These are phyloP conservation scores for Chironomus tepperi DNA, from an alignment of 1,140 invertebrate species.

Conservation along the genomic window DNA sequence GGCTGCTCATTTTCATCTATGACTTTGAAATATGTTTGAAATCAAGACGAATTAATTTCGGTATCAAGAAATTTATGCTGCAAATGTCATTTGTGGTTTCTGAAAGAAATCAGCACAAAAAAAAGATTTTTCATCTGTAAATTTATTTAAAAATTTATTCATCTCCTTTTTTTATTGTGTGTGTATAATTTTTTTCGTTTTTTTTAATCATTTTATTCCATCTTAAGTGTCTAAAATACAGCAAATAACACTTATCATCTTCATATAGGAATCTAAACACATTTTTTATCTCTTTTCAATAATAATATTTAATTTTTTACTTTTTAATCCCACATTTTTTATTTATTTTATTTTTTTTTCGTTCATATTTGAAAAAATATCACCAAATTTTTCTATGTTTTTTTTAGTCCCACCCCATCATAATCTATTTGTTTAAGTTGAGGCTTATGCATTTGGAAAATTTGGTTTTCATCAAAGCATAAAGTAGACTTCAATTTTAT, in stretches of 20 bases:
- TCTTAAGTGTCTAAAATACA: constrained; percentile 8
- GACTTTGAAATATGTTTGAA: too few species aligned
- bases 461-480: not conserved
- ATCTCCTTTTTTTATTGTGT: not conserved
- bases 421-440: too few species aligned
- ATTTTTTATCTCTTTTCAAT: not conserved
- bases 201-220: not conserved
- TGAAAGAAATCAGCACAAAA: too few species aligned
- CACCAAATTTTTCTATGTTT: not conserved
- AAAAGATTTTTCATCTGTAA: constrained; percentile 14
- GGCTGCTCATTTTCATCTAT: too few species aligned
- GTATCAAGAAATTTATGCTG: too few species aligned
- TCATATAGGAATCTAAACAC: constrained; percentile 13
- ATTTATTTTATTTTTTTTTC: not conserved
- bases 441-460: not conserved
- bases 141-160: constrained; percentile 13
- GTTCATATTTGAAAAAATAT: not conserved
- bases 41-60: too few species aligned
- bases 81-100: too few species aligned
- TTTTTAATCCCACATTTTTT: not conserved
- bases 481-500: too few species aligned
- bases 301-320: not conserved
- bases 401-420: too few species aligned
- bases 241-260: constrained; percentile 13
- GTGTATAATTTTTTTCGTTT: not conserved